A percentile compares a stretch with the other conserved stretches of the same genome.
These are phyloP conservation scores for Myiopsitta monachus DNA, from an alignment of 2,113 vertebrate species.

Conservation along the genomic window DNA sequence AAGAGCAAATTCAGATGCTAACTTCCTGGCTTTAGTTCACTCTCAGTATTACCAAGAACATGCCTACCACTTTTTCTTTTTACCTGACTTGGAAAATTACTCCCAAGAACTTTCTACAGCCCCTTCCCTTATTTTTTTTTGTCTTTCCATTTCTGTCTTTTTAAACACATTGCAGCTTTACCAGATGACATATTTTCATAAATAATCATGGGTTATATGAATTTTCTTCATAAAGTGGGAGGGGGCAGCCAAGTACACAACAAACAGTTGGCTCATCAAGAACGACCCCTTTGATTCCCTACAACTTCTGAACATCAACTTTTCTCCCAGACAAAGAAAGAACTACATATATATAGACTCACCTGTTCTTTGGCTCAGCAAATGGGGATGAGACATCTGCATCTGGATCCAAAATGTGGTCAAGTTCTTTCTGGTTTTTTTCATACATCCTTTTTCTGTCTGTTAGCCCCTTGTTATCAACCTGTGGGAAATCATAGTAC, in stretches of 20 bases:
- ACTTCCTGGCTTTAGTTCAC: not conserved
- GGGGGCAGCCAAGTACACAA: not conserved
- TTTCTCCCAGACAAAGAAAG: not conserved
- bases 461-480: slow-evolving; percentile 79
- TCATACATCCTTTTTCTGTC: slow-evolving; percentile 82
- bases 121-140: not conserved
- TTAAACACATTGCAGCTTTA: not conserved
- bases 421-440: slow-evolving; percentile 82
- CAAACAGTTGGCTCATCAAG: not conserved
- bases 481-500: slow-evolving; percentile 91
- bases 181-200: not conserved
- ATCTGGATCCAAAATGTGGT: slow-evolving; percentile 83
- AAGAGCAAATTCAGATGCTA: not conserved
- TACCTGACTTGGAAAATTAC: not conserved
- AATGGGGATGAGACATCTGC: slow-evolving; percentile 87
- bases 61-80: not conserved
- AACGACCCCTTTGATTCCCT: not conserved
- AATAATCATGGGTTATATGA: not conserved
- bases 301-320: not conserved
- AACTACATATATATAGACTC: not conserved
- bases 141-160: not conserved
- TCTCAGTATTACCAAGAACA: not conserved
- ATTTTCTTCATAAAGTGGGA: not conserved
- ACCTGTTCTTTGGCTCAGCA: slow-evolving; percentile 90
- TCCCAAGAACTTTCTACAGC: not conserved